Percentiles rank a stretch among this genome's conserved stretches.
Evolutionary conservation across 2,113 vertebrate species (phyloP).

Genomic region (Halcyon senegalensis): DNA sequence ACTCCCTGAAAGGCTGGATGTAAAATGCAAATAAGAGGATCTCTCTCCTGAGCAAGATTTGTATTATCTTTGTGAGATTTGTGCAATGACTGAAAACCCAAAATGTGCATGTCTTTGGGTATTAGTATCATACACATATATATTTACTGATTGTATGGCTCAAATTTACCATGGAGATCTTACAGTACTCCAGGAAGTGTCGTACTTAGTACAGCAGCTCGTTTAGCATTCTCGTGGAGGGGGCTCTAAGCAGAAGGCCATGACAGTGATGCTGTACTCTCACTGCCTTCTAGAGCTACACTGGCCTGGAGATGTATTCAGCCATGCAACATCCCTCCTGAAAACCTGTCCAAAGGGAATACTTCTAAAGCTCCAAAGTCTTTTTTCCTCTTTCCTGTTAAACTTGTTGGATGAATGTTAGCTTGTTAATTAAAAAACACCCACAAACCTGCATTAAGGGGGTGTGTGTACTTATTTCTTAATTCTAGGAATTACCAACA

Average conservation of each 20-base stretch:
- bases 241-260: neutral
- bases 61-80: neutral
- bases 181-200: neutral
- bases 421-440: neutral
- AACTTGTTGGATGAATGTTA: neutral
- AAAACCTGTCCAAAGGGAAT: neutral
- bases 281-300: neutral
- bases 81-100: neutral
- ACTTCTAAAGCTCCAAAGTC: neutral
- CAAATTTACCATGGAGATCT: neutral
- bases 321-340: neutral
- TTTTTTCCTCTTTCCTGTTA: neutral
- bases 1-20: neutral
- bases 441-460: neutral
- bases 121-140: neutral
- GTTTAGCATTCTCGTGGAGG: neutral
- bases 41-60: neutral
- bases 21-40: conserved; percentile 15
- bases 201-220: neutral
- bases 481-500: neutral
- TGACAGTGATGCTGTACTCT: no score
- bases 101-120: neutral
- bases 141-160: neutral
- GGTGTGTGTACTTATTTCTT: neutral
- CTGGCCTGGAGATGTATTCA: neutral